phyloP scores from a whole-genome alignment of 2,888 invertebrate species.

The Oscheius sp. region DNA sequence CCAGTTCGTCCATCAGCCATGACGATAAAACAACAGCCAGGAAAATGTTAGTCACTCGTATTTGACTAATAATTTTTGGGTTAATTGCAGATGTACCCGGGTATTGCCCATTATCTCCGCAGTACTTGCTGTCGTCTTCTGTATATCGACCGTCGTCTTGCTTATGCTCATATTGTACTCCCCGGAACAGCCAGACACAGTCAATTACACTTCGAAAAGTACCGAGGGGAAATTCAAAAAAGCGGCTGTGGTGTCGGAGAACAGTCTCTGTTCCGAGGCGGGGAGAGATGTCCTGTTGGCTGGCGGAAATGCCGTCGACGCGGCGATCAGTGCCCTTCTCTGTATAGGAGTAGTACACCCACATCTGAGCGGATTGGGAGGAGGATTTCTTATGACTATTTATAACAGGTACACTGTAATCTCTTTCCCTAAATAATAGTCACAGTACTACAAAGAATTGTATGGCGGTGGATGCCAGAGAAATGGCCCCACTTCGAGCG shows the following conservation, averaged over 20 bases:
- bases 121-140: constrained; percentile 36
- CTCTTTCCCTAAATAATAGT: not conserved
- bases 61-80: not conserved
- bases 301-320: constrained; percentile 52
- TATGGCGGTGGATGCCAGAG: constrained; percentile 74
- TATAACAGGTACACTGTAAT: constrained; percentile 44
- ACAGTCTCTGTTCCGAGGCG: constrained; percentile 68
- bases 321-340: constrained; percentile 44
- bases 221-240: constrained; percentile 39
- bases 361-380: constrained; percentile 48
- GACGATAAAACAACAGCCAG: not conserved
- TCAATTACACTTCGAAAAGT: constrained; percentile 14
- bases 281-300: constrained; percentile 29
- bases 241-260: constrained; percentile 69
- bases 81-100: no score
- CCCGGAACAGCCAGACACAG: not conserved
- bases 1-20: constrained; percentile 1
- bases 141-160: constrained; percentile 42
- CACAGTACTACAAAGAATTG: constrained; percentile 57
- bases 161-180: constrained; percentile 30
- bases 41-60: not conserved
- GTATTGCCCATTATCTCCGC: constrained; percentile 15
- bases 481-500: constrained; percentile 77
- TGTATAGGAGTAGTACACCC: constrained; percentile 51
- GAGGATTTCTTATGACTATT: constrained; percentile 43